Conservation (phyloP, 2,797 vertebrate species). For the Gobionotothen gibberifrons region DNA sequence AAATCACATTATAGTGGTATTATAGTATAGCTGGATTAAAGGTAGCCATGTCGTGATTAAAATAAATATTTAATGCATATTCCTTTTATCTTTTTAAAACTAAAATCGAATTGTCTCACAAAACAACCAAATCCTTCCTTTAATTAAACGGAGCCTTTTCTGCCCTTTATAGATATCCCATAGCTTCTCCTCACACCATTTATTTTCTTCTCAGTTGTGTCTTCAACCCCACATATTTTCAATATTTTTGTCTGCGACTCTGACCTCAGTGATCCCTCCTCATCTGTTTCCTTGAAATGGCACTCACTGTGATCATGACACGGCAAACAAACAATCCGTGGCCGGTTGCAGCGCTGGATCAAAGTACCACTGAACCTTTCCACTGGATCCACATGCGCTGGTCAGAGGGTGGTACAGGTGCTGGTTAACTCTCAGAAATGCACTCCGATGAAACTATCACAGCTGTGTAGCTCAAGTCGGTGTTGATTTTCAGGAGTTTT, state of each 20-base stretch:
- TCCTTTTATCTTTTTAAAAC: background rate
- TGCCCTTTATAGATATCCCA: slow-evolving; percentile 9
- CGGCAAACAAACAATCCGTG: slow-evolving; percentile 27
- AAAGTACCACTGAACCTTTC: slow-evolving; percentile 2
- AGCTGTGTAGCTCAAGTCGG: slow-evolving; percentile 9
- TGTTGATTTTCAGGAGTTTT: too few relatives aligned
- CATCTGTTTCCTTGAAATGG: slow-evolving; percentile 13
- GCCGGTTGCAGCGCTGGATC: slow-evolving; percentile 1
- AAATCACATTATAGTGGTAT: background rate
- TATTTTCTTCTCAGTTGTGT: slow-evolving; percentile 15
- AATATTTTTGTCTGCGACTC: slow-evolving; percentile 16
- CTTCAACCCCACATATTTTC: slow-evolving; percentile 16
- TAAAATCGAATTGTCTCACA: background rate
- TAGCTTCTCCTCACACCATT: slow-evolving; percentile 25
- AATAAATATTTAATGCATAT: background rate
- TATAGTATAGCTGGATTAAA: background rate
- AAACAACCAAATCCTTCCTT: too few relatives aligned
- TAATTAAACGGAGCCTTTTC: background rate
- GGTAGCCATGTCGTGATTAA: background rate
- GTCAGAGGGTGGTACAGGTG: background rate
- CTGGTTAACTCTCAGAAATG: background rate
- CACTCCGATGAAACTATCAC: background rate
- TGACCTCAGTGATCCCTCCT: background rate
- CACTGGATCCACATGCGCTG: background rate
- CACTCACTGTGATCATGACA: slow-evolving; percentile 9